Conservation (phyloP, 1,140 invertebrate genomes). For the Epicauta chinensis region DNA sequence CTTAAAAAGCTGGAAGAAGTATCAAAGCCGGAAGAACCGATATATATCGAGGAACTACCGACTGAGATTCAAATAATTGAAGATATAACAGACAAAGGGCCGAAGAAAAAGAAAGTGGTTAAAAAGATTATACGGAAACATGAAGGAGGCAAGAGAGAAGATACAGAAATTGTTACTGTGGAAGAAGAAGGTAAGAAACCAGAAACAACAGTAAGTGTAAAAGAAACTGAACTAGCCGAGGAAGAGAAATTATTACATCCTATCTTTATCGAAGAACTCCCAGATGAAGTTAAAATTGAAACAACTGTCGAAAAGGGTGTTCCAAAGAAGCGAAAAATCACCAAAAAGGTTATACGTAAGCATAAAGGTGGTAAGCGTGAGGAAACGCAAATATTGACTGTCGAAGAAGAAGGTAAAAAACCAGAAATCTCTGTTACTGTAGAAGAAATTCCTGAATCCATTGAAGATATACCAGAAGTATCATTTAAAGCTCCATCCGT, state of each 20-base stretch:
- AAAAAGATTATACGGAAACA: constrained; percentile 30
- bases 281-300: constrained; percentile 33
- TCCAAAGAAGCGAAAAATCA: constrained; percentile 36
- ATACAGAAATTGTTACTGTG: constrained; percentile 37
- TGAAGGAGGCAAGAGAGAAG: constrained; percentile 32
- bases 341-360: constrained; percentile 35
- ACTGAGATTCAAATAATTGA: constrained; percentile 27
- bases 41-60: constrained; percentile 18
- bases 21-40: not conserved
- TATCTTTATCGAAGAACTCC: constrained; percentile 21
- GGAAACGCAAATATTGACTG: constrained; percentile 36
- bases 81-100: constrained; percentile 28
- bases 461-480: constrained; percentile 27
- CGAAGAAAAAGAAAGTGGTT: constrained; percentile 27
- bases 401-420: constrained; percentile 41
- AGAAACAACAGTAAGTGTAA: constrained; percentile 39
- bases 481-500: constrained; percentile 23
- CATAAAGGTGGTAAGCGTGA: constrained; percentile 29
- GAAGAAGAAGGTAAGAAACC: constrained; percentile 39
- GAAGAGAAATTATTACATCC: constrained; percentile 38
- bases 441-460: constrained; percentile 13
- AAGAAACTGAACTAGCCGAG: constrained; percentile 29
- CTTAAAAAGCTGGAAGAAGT: too few relatives aligned
- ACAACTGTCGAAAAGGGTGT: constrained; percentile 38
- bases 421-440: constrained; percentile 39